Conservation (phyloP, 2,113 vertebrate species). For the Genyomyrus donnyi region DNA sequence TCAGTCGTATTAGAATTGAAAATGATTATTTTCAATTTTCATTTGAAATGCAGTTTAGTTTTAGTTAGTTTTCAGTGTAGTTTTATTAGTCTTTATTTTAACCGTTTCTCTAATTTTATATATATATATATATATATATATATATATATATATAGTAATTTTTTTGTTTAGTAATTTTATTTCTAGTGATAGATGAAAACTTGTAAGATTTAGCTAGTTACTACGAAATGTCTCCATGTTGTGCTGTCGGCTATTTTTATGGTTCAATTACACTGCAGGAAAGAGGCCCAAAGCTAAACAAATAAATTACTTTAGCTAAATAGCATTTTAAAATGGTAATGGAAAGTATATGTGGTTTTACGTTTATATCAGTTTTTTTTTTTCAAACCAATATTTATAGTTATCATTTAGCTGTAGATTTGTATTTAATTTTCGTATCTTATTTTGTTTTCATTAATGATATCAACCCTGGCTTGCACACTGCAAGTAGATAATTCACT, state of each 20-base stretch:
- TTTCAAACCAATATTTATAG: neutral
- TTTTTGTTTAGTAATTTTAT: neutral
- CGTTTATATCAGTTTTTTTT: neutral
- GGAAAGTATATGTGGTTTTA: neutral
- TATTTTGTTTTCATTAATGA: neutral
- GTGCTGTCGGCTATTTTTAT: neutral
- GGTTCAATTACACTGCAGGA: neutral
- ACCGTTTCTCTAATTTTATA: neutral
- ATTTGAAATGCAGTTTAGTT: neutral
- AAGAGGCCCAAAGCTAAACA: neutral
- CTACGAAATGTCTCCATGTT: neutral
- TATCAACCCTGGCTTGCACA: neutral
- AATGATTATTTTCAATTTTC: neutral
- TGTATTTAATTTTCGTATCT: neutral
- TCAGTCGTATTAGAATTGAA: neutral
- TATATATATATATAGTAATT: neutral
- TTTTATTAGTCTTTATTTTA: neutral
- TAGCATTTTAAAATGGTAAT: neutral
- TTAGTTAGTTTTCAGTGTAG: neutral
- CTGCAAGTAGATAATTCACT: neutral
- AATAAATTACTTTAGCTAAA: neutral
- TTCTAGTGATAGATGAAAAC: neutral
- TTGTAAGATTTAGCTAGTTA: neutral
- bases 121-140: neutral
- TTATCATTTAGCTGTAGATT: neutral